A percentile compares a stretch with the other conserved stretches of the same genome.
These are phyloP conservation scores for Casuarius casuarius DNA, from an alignment of 2,113 vertebrate species.

Conservation along the genomic window DNA sequence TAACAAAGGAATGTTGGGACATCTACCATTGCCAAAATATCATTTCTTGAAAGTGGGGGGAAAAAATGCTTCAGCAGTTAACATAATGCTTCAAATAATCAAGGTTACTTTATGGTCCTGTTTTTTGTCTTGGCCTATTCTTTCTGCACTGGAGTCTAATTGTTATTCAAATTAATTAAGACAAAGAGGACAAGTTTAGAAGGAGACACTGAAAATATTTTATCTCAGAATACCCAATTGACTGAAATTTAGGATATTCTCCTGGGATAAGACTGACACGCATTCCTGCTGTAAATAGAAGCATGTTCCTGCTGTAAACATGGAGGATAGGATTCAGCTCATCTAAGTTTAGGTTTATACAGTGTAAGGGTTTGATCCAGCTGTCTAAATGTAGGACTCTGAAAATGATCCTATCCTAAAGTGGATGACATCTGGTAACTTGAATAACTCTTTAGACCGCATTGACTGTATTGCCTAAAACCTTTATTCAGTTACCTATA, in stretches of 20 bases:
- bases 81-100: not conserved
- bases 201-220: not conserved
- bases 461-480: not conserved
- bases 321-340: not conserved
- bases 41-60: not conserved
- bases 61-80: not conserved
- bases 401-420: not conserved
- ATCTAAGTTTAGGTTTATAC: not conserved
- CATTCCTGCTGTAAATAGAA: not conserved
- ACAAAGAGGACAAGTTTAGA: not conserved
- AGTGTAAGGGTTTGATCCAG: not conserved
- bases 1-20: not conserved
- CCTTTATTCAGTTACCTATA: not conserved
- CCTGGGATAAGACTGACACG: not conserved
- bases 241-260: not conserved
- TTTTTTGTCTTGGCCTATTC: not conserved
- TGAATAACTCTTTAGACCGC: not conserved
- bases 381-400: not conserved
- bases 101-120: not conserved
- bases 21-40: not conserved
- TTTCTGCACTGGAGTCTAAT: not conserved
- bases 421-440: not conserved
- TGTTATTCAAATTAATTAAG: not conserved
- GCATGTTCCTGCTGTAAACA: not conserved
- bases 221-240: not conserved